These are phyloP conservation scores for Acronicta aceris DNA, from an alignment of 2,888 invertebrate species.

Conservation along the genomic window DNA sequence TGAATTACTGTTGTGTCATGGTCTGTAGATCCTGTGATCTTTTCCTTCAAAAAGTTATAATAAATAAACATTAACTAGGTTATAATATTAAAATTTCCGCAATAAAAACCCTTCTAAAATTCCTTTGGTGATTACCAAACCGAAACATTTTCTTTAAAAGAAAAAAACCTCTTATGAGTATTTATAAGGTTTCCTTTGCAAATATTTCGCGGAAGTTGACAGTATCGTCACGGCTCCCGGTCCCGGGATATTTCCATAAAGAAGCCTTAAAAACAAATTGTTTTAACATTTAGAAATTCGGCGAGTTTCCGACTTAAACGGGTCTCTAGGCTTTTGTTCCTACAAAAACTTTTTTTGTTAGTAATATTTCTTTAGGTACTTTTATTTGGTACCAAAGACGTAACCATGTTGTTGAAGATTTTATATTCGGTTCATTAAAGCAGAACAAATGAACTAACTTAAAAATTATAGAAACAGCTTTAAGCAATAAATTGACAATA, in stretches of 20 bases:
- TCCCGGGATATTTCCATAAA: conserved; percentile 58
- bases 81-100: conserved; percentile 47
- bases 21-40: no score
- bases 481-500: no score
- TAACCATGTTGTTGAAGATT: conserved; percentile 4
- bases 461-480: not conserved
- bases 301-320: conserved; percentile 58
- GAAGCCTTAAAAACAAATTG: conserved; percentile 73
- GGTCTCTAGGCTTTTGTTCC: conserved; percentile 48
- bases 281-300: conserved; percentile 70
- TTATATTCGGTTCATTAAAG: conserved; percentile 6
- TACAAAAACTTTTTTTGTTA: conserved; percentile 37
- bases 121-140: conserved; percentile 28
- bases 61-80: conserved; percentile 38
- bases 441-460: not conserved
- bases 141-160: conserved; percentile 16
- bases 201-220: conserved; percentile 61
- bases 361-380: conserved; percentile 40
- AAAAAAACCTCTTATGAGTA: conserved; percentile 56
- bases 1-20: no score
- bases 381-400: conserved; percentile 13
- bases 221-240: conserved; percentile 58
- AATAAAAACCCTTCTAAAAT: conserved; percentile 25
- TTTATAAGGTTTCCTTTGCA: conserved; percentile 58
- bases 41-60: conserved; percentile 2